A percentile compares a stretch with the other conserved stretches of the same genome.
Conservation (phyloP, 2,113 vertebrate species). For the Lota lota region DNA sequence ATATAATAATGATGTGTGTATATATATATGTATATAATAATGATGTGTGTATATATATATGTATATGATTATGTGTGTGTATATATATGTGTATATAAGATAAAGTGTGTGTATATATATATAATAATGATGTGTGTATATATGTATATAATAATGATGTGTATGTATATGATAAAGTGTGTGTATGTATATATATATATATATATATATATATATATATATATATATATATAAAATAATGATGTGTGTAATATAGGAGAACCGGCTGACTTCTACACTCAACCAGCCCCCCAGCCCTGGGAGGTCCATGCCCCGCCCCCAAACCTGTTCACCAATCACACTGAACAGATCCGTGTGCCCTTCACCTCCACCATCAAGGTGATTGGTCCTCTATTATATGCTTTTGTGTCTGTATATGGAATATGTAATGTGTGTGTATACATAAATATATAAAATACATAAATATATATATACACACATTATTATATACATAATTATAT, state of each 20-base stretch:
- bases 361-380: slow-evolving; percentile 80
- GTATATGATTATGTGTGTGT: not conserved
- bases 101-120: too few relatives aligned
- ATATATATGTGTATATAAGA: not conserved
- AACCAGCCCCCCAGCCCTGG: slow-evolving; percentile 72
- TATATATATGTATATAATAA: not conserved
- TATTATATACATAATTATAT: too few relatives aligned
- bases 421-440: not conserved
- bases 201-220: too few relatives aligned
- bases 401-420: not conserved
- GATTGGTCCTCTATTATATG: not conserved
- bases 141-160: not conserved
- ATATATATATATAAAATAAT: slow-evolving; percentile 7
- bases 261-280: slow-evolving; percentile 62
- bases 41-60: not conserved
- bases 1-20: not conserved
- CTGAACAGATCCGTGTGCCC: slow-evolving; percentile 66
- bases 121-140: too few relatives aligned
- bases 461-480: too few relatives aligned
- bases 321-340: slow-evolving; percentile 59
- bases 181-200: not conserved
- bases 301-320: slow-evolving; percentile 62
- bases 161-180: not conserved
- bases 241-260: slow-evolving; percentile 61
- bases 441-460: too few relatives aligned